Conservation (phyloP, 2,797 vertebrate genomes). For the Poecilia gillii region DNA sequence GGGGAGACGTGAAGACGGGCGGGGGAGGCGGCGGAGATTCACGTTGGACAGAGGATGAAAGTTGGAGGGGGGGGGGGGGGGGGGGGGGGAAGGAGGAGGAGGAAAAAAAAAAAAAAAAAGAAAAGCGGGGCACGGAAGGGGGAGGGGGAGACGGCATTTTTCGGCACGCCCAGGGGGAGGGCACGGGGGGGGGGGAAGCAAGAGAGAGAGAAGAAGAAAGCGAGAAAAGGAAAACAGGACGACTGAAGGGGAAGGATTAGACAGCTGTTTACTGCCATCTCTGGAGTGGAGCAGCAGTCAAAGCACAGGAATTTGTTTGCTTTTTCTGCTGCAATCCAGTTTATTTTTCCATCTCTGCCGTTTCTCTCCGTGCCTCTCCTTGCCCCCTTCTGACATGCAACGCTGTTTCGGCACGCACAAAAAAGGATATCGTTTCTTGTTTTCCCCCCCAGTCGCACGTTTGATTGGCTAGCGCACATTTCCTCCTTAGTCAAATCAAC, state of each 20-base stretch:
- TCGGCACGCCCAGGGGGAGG: no score
- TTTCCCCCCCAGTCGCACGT: not conserved
- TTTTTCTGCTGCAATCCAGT: slow-evolving; percentile 57
- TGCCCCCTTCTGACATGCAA: not conserved
- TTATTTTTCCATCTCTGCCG: slow-evolving; percentile 58
- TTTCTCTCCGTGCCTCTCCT: not conserved
- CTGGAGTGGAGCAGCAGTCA: slow-evolving; percentile 62
- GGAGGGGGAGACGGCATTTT: no score
- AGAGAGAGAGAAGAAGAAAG: slow-evolving; percentile 2
- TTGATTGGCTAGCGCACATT: not conserved
- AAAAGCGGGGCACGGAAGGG: no score
- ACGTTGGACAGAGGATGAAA: slow-evolving; percentile 17
- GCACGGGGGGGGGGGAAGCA: no score
- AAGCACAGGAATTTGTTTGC: slow-evolving; percentile 65
- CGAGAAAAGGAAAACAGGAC: slow-evolving; percentile 12
- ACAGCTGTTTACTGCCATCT: slow-evolving; percentile 73
- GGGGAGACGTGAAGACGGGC: slow-evolving; percentile 16
- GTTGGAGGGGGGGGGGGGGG: not conserved
- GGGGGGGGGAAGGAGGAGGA: no score
- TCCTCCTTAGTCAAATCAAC: not conserved
- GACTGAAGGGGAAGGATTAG: slow-evolving; percentile 60
- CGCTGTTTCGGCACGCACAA: slow-evolving; percentile 8
- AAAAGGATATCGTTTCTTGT: slow-evolving; percentile 3
- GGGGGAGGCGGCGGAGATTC: slow-evolving; percentile 12
- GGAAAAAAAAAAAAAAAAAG: not conserved